Percentiles rank a stretch among this genome's conserved stretches.
Evolutionary conservation across 92 coral and sea anemone genomes (phyloP).

Genomic region (Parazoanthus darwini): DNA sequence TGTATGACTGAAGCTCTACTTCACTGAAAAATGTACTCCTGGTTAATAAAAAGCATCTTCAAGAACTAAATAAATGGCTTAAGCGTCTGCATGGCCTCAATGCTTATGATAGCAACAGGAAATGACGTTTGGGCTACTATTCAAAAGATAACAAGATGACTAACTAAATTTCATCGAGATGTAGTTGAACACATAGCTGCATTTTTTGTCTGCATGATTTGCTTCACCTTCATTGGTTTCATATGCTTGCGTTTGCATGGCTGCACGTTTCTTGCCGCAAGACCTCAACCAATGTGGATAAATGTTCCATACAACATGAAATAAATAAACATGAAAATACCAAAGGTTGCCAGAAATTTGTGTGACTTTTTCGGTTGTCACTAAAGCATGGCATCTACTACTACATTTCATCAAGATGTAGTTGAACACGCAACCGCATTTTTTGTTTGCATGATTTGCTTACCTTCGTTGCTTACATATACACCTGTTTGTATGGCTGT

Average conservation of each 20-base stretch:
- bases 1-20: too few relatives aligned
- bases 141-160: too few relatives aligned
- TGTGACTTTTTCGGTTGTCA: too few relatives aligned
- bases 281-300: not conserved
- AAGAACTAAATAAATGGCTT: too few relatives aligned
- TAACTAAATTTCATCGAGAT: not conserved
- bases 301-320: not conserved
- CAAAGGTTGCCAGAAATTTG: too few relatives aligned
- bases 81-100: too few relatives aligned
- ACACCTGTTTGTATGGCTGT: not conserved
- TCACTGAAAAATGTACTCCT: too few relatives aligned
- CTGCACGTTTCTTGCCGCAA: not conserved
- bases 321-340: too few relatives aligned
- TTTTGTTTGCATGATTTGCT: not conserved
- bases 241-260: not conserved
- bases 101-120: too few relatives aligned
- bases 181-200: not conserved
- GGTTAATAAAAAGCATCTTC: too few relatives aligned
- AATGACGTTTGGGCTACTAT: too few relatives aligned
- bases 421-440: not conserved
- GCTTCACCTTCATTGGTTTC: not conserved
- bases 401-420: not conserved
- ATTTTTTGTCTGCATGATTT: not conserved
- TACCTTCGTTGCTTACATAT: not conserved
- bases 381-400: too few relatives aligned